Percentiles rank a stretch among this genome's conserved stretches.
phyloP scores from a whole-genome alignment of 2,888 invertebrate species.

The Aphidius colemani region DNA sequence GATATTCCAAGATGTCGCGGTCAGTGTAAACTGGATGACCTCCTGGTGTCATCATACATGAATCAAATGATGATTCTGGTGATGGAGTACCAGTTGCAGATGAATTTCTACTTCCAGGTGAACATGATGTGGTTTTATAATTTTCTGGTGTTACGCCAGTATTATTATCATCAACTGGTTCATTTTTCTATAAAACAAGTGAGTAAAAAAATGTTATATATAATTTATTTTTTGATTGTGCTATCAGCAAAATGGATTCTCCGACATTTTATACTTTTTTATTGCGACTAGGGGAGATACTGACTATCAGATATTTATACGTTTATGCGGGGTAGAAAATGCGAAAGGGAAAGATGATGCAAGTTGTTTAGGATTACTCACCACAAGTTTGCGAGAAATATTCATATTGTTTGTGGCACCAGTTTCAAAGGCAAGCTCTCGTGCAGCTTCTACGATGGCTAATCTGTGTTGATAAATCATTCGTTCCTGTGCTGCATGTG shows the following conservation, averaged over 20 bases:
- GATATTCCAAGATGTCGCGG: constrained; percentile 58
- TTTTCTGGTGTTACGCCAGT: constrained; percentile 55
- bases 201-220: neutral
- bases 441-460: constrained; percentile 37
- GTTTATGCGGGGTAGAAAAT: too few relatives aligned
- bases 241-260: too few relatives aligned
- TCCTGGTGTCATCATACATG: neutral
- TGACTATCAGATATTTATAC: too few relatives aligned
- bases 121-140: constrained; percentile 45
- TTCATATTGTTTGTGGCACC: too few relatives aligned
- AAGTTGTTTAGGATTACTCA: constrained; percentile 41
- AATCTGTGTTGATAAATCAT: neutral
- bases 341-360: too few relatives aligned
- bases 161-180: constrained; percentile 44
- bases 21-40: constrained; percentile 42
- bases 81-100: constrained; percentile 42
- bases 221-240: neutral
- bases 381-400: constrained; percentile 35
- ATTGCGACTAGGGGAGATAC: too few relatives aligned
- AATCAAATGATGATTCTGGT: constrained; percentile 29
- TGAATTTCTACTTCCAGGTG: constrained; percentile 42
- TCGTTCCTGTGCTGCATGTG: constrained; percentile 36
- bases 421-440: too few relatives aligned
- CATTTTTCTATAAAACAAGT: constrained; percentile 35
- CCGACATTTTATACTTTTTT: too few relatives aligned